These are phyloP conservation scores for Lathamus discolor DNA, from an alignment of 2,113 vertebrate species.

Conservation along the genomic window DNA sequence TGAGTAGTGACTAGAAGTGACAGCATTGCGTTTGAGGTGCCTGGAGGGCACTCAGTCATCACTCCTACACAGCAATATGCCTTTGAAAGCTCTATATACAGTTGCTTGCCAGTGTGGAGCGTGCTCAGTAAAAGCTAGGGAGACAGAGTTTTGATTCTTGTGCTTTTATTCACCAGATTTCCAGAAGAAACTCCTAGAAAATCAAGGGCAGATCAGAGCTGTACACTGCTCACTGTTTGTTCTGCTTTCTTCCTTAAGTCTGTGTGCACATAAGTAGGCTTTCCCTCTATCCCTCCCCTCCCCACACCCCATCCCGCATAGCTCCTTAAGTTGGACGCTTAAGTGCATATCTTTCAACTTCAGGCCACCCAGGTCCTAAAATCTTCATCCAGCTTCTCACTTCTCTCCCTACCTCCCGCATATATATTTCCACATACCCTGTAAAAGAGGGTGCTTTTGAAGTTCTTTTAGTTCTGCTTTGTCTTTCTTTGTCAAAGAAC, in stretches of 20 bases:
- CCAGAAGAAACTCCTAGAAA: not conserved
- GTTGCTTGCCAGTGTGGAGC: conserved; percentile 41
- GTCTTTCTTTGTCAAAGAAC: not conserved
- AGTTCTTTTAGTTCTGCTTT: not conserved
- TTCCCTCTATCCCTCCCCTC: not conserved
- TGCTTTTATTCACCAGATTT: not conserved
- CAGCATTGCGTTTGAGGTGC: conserved; percentile 75
- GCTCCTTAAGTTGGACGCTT: not conserved
- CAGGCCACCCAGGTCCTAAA: conserved; percentile 7
- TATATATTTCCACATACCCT: not conserved
- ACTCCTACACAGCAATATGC: conserved; percentile 65
- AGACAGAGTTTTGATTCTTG: conserved; percentile 3
- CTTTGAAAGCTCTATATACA: conserved; percentile 57
- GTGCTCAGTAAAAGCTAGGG: not conserved
- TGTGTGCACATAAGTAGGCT: not conserved
- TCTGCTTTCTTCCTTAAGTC: not conserved
- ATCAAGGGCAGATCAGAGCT: not conserved
- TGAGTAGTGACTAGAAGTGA: conserved; percentile 81
- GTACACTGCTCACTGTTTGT: not conserved
- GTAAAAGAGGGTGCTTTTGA: not conserved
- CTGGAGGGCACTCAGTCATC: conserved; percentile 78
- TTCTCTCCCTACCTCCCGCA: not conserved
- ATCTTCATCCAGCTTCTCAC: not conserved
- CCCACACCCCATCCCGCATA: not conserved
- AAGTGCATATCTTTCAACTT: not conserved